phyloP scores from a whole-genome alignment of 2,797 vertebrate species.

The Brotula barbata region DNA sequence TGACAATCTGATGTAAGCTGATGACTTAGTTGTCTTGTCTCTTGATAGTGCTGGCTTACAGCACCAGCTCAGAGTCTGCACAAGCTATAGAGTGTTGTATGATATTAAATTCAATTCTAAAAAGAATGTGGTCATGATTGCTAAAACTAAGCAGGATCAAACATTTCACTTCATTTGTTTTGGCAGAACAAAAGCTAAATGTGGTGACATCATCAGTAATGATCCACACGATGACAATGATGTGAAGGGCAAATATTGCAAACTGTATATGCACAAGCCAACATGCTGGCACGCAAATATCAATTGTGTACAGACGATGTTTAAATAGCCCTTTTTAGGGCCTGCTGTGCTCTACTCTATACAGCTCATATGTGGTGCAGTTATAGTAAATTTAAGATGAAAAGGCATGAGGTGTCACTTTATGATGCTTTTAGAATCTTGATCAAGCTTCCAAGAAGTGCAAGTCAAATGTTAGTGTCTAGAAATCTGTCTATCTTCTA shows the following conservation, averaged over 20 bases:
- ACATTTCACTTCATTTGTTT: background rate
- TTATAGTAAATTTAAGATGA: too few relatives aligned
- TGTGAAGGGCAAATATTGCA: background rate
- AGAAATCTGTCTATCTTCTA: too few relatives aligned
- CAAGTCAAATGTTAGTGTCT: too few relatives aligned
- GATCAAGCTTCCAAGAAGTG: too few relatives aligned
- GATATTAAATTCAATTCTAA: background rate
- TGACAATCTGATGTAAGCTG: background rate
- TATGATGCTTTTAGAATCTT: too few relatives aligned
- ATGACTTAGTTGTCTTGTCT: background rate
- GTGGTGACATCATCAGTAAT: slow-evolving; percentile 1
- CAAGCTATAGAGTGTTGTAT: background rate
- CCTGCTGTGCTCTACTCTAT: background rate
- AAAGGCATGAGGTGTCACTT: too few relatives aligned
- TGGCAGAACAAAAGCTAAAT: background rate
- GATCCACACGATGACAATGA: background rate
- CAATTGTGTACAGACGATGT: background rate
- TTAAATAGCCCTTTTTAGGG: background rate
- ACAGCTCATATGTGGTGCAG: background rate
- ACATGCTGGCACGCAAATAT: background rate
- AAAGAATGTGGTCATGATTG: background rate
- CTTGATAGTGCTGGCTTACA: background rate
- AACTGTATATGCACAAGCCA: slow-evolving; percentile 1
- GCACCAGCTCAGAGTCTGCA: background rate
- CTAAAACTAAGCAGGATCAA: background rate